These are phyloP conservation scores for Prinia subflava DNA, from an alignment of 2,113 vertebrate species.

Conservation along the genomic window DNA sequence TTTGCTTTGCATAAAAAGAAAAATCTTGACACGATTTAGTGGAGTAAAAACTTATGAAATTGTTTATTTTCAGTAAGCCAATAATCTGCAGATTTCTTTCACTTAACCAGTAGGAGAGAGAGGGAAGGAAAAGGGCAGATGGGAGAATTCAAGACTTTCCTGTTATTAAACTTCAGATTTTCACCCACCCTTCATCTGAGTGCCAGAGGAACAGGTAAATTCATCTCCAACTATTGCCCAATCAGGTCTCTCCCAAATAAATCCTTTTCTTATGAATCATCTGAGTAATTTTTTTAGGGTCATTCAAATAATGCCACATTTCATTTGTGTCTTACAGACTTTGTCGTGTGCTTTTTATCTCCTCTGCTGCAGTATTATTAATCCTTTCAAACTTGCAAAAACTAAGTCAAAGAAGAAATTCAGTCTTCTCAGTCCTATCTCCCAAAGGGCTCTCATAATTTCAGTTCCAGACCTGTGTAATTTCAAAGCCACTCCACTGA, in stretches of 20 bases:
- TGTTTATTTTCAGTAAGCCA: background rate
- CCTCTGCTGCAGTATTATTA: background rate
- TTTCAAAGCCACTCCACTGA: slow-evolving; percentile 25
- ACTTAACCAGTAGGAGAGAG: background rate
- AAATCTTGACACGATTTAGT: background rate
- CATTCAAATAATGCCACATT: background rate
- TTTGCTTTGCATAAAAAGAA: background rate
- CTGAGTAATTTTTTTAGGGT: background rate
- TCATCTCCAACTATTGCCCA: background rate
- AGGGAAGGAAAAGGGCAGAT: background rate
- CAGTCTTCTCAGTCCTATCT: background rate
- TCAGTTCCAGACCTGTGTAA: background rate
- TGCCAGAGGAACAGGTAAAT: background rate
- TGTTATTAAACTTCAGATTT: background rate
- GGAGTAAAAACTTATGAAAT: background rate
- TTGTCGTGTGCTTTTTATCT: background rate
- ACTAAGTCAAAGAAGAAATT: slow-evolving; percentile 6
- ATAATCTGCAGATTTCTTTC: background rate
- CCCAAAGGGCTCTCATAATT: slow-evolving; percentile 23
- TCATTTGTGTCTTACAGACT: background rate
- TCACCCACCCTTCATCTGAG: background rate
- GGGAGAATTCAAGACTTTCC: background rate
- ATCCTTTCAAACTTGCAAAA: slow-evolving; percentile 18
- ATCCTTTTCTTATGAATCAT: background rate
- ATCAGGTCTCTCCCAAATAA: background rate